Conservation (phyloP, 2,888 invertebrate species). For the Scaeva pyrastri region DNA sequence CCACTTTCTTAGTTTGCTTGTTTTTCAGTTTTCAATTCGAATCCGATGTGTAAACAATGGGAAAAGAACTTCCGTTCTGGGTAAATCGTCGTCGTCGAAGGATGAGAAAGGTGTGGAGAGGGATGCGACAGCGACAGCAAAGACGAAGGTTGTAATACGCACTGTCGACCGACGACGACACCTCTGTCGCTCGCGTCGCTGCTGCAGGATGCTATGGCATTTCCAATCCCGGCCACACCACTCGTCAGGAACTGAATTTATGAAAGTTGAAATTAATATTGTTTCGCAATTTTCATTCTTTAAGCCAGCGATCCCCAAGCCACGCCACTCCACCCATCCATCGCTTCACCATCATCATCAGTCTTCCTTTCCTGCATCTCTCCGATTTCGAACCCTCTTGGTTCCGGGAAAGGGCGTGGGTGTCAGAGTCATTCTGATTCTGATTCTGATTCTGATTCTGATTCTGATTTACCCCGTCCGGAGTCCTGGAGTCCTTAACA, state of each 20-base stretch:
- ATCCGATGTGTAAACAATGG: conserved; percentile 70
- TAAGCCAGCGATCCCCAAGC: conserved; percentile 39
- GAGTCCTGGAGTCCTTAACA: conserved; percentile 34
- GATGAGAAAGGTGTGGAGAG: neutral
- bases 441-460: neutral
- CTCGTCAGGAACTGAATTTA: conserved; percentile 71
- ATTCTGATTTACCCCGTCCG: neutral
- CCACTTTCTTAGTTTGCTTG: conserved; percentile 49
- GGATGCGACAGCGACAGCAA: no score
- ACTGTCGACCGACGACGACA: no score
- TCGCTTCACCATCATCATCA: neutral
- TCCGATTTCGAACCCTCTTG: neutral
- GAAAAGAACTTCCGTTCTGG: conserved; percentile 42
- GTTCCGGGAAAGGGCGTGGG: neutral
- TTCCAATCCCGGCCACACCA: conserved; percentile 37
- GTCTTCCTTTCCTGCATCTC: neutral
- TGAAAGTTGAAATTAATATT: conserved; percentile 76
- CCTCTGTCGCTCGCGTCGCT: no score
- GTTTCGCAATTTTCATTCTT: conserved; percentile 67
- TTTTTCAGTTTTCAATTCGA: conserved; percentile 69
- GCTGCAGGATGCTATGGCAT: conserved; percentile 6
- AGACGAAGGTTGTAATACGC: no score
- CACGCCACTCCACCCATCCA: no score
- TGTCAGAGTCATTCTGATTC: neutral
- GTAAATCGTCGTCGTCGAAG: neutral